Evolutionary conservation across 1,140 invertebrate genomes (phyloP).

Genomic region (Penaeus japonicus): DNA sequence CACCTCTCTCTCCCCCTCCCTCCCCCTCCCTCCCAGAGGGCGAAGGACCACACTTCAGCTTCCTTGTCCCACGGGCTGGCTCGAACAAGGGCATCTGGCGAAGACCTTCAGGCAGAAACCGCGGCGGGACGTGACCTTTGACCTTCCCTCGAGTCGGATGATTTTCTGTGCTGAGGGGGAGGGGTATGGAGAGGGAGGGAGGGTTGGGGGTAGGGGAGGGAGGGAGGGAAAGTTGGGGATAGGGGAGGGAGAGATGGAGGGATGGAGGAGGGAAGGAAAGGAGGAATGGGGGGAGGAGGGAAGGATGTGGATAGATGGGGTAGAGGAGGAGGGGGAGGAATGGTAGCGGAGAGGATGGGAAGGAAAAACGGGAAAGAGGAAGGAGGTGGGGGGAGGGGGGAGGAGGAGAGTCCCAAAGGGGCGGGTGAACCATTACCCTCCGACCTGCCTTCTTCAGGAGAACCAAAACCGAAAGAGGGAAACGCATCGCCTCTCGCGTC

Average conservation of each 20-base stretch:
- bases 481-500: too few relatives aligned
- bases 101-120: too few relatives aligned
- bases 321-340: background rate
- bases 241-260: background rate
- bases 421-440: too few relatives aligned
- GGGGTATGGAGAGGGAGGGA: conserved; percentile 15
- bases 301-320: background rate
- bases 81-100: too few relatives aligned
- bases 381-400: background rate
- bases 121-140: too few relatives aligned
- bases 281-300: background rate
- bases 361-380: background rate
- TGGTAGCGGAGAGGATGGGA: background rate
- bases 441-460: background rate
- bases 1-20: too few relatives aligned
- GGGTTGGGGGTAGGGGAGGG: too few relatives aligned
- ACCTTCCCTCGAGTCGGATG: too few relatives aligned
- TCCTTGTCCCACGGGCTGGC: too few relatives aligned
- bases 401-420: background rate
- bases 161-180: background rate
- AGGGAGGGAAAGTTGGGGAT: background rate
- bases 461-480: background rate
- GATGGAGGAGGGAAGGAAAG: background rate
- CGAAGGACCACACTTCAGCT: too few relatives aligned
- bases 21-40: too few relatives aligned